Percentiles rank a stretch among this genome's conserved stretches.
Conservation (phyloP, 2,888 invertebrate species). For the Acronicta alni region DNA sequence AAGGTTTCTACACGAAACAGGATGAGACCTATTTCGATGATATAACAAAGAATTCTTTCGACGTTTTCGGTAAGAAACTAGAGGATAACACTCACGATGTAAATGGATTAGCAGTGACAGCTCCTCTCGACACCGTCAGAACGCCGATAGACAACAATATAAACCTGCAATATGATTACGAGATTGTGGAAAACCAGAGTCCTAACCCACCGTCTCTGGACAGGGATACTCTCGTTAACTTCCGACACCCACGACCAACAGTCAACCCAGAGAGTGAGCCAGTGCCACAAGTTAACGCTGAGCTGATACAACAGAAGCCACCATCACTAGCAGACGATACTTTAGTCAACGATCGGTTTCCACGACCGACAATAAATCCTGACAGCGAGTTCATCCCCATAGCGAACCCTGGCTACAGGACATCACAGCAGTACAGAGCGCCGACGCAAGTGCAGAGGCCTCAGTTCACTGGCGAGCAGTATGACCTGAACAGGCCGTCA, state of each 20-base stretch:
- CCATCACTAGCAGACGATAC: constrained; percentile 91
- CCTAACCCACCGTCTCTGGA: constrained; percentile 87
- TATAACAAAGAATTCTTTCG: constrained; percentile 93
- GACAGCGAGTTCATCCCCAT: constrained; percentile 91
- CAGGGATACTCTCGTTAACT: constrained; percentile 92
- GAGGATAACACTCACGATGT: constrained; percentile 85
- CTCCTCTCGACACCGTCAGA: constrained; percentile 81
- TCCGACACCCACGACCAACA: constrained; percentile 90
- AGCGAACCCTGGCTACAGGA: constrained; percentile 81
- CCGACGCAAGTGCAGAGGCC: constrained; percentile 75
- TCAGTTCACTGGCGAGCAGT: constrained; percentile 80
- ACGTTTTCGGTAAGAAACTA: constrained; percentile 92
- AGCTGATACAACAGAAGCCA: constrained; percentile 76
- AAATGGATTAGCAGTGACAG: constrained; percentile 83
- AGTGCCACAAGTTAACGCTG: constrained; percentile 73
- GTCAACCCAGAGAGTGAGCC: constrained; percentile 92
- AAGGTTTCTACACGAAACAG: constrained; percentile 92
- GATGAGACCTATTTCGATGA: constrained; percentile 92
- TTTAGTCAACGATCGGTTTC: constrained; percentile 92
- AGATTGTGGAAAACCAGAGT: constrained; percentile 76
- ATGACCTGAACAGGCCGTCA: constrained; percentile 81
- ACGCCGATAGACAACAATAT: constrained; percentile 87
- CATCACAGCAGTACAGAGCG: constrained; percentile 74
- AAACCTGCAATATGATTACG: constrained; percentile 88
- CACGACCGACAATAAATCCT: constrained; percentile 91